phyloP scores from a whole-genome alignment of 2,113 vertebrate genomes.

The Antechinus flavipes region DNA sequence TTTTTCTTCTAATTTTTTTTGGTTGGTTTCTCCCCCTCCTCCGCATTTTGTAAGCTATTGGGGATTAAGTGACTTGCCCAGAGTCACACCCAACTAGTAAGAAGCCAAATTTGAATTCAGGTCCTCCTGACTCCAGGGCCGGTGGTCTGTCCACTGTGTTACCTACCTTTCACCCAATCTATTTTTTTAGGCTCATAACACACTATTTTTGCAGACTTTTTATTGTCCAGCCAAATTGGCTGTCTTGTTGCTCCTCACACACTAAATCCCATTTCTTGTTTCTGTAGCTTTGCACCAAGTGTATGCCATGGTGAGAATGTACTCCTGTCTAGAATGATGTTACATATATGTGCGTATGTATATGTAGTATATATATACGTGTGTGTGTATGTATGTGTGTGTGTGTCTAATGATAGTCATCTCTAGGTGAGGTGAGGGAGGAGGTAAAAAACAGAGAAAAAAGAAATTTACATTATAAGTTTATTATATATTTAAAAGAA shows the following conservation, averaged over 20 bases:
- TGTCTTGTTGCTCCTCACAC: not conserved
- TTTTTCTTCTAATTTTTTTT: no score
- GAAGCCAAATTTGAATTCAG: no score
- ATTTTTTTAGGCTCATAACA: not conserved
- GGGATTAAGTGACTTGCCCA: no score
- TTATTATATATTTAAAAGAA: not conserved
- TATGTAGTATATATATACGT: no score
- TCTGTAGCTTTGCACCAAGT: not conserved
- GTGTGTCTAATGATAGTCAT: not conserved
- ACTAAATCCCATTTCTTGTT: not conserved
- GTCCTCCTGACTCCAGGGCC: no score
- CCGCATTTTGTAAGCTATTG: no score
- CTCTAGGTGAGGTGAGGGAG: not conserved
- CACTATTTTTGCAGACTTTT: not conserved
- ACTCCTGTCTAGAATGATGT: not conserved
- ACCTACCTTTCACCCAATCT: no score
- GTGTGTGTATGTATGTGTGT: no score
- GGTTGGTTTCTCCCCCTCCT: no score
- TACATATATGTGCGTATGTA: not conserved
- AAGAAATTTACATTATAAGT: not conserved
- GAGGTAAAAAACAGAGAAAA: not conserved
- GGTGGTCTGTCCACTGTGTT: no score
- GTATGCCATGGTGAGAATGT: not conserved
- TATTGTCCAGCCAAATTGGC: not conserved
- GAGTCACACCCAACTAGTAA: no score